Base-by-base conservation (phyloP, 2,888 invertebrate genomes). In the Nasonia oneida region DNA sequence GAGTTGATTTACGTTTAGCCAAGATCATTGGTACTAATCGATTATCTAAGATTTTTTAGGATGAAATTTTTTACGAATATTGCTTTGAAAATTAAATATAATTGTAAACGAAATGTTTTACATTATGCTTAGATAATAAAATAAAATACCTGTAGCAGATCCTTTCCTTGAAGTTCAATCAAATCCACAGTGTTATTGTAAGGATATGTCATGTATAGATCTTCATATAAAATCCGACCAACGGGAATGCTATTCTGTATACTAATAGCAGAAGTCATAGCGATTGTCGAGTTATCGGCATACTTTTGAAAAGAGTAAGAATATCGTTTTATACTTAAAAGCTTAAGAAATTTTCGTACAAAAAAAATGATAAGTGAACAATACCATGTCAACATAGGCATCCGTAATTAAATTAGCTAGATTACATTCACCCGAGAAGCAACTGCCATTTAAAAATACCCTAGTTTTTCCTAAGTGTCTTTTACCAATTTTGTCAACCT, bases 121-220 rank as follows among this genome's bases (percentile, higher is more conserved):
- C 29, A 10, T 37, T 39, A 29, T 29, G 29, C 29, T 12, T 29
- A 29, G 8, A 39, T 42, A 8, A 8, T 42, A 6, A 42, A 8
- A 42, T 42, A 14, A 53, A 29, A 29, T 89, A 95, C 95, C 83
- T 95, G 39, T 23, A 89, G 77, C 4, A 98, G 91, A 88, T 96
- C 93, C 86, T 94, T 93, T 0, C 98, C 98, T 80, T 94, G 94
- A 82, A 98, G 92, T 89, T 96, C 96, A 85, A 96, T 95, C 15
- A 96, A 94, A 90, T 97, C 96, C 86, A 97, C 94, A 70, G 95
- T 95, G 93, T 97, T 97, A 91, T 95, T 96, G 91, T 98, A 98
- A 0, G 98, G 98, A 86, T 96, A 94, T 29, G 96, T 95, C 89
- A 95, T 95, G 10, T 97, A 93, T 14, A 98, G 90, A 84, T 96